Evolutionary conservation across 1,140 invertebrate genomes (phyloP), one percentile per base, ranked within the genome.

Genomic region (Procambarus clarkii): DNA sequence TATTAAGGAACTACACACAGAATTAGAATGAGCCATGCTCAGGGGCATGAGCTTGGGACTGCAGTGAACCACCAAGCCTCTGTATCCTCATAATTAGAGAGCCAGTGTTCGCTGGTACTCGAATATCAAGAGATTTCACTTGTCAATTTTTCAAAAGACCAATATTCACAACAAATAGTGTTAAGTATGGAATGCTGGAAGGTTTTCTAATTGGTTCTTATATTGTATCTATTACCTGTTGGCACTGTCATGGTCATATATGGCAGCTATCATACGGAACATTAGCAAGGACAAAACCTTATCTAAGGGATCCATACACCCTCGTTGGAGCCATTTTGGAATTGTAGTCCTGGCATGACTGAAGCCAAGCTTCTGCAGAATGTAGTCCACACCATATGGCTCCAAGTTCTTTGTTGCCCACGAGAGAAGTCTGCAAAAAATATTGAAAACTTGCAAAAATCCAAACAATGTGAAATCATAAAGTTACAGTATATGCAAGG

Each of bases 241-340:
- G 71, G 83, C 87, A 74, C 44, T 78, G 60, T 93, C 92, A 69
- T 92, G 92, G 34, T 94, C 93, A 80, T 91, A 86, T 74, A 93
- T 93, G 34, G 94, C 94, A 45, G 93, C 92, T 58, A 95, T 93
- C 92, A 94, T 95, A 85, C 94, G 93, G 69, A 94, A 94, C 87
- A 95, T 94, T 7, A 95, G 93, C 24, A 95, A 93, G 5, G 95
- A 95, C 21, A 96, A 92, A 3, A 98, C 95, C 94, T 98, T 98
- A 94, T 99, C 98, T 46, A 98, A 94, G 0, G 98, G 98, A 95
- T 99, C 99, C 96, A 99, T 98, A 93, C 98, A 98, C 46, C 98
- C 98, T 88, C 99, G 95, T 95, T 99, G 99, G 95, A 99, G 96
- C 98, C 99, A 99, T 95, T 99, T 99, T 34, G 99, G 99, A 94